Evolutionary conservation across 2,888 invertebrate genomes (phyloP), one percentile per base, ranked within the genome.

Genomic region (Dysmachus trigonus): DNA sequence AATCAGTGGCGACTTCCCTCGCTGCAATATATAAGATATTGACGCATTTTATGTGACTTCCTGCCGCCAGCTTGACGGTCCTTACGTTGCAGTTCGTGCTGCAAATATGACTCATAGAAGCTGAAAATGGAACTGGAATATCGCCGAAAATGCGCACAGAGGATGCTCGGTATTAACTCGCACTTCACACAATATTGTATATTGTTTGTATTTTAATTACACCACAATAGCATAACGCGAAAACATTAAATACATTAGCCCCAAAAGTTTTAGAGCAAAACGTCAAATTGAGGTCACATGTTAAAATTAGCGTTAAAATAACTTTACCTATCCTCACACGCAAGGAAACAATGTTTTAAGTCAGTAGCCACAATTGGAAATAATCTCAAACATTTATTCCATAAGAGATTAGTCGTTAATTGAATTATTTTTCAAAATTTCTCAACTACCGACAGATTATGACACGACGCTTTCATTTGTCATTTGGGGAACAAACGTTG

Each of bases 281-380:
- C 89, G 90, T 90, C 90, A 91, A 89, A 91, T 91, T 91, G 90
- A 91, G 93, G 93, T 93, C 93, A 93, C 93, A 93, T 93, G 93
- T 84, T 86, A 86, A 87, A 86, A 86, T 81, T 86, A 47, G 41
- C 18, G 71, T 83, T 86, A 41, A 77, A 76, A 71, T 73, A 83
- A 31, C 27, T 22, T 27, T 62, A 33, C n/a, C n/a, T 72, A 72
- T 22, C 6, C 30, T 27, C 31, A 71, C 71, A 83, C 27, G 35
- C 0, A 27, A 15, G n/a, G 13, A 41, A 83, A 38, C 22, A 10
- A 83, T 38, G 38, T 72, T 72, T 72, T 71, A 22, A 71, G 13
- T 30, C 31, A n/a, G 38, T 72, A 38, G 30, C 38, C 35, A 38
- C 30, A 35, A 83, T 38, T 27, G 41, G 22, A 83, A 83, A 72